Evolutionary conservation across 2,797 vertebrate genomes (phyloP).

Genomic region (Pipistrellus pipistrellus): DNA sequence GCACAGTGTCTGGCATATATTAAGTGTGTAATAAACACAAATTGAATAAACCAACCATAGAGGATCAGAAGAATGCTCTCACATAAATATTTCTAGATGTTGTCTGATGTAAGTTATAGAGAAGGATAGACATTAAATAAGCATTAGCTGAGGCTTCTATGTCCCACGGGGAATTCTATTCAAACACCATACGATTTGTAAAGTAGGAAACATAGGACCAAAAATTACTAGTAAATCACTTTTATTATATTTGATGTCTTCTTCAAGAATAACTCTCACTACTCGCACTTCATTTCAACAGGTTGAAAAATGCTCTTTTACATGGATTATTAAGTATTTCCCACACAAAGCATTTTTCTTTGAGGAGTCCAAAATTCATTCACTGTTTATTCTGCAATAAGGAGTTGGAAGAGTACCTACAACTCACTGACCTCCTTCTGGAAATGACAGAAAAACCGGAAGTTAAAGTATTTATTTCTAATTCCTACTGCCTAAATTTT

Average conservation of each 20-base stretch:
- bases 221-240: slow-evolving; percentile 20
- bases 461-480: slow-evolving; percentile 47
- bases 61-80: slow-evolving; percentile 27
- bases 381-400: slow-evolving; percentile 21
- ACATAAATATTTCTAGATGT: neutral
- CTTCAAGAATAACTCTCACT: slow-evolving; percentile 49
- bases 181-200: slow-evolving; percentile 31
- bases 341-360: slow-evolving; percentile 31
- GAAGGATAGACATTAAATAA: neutral
- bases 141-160: neutral
- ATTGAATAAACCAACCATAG: slow-evolving; percentile 37
- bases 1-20: neutral
- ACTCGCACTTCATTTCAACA: slow-evolving; percentile 22
- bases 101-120: neutral
- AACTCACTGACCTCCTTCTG: slow-evolving; percentile 38
- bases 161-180: neutral
- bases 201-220: slow-evolving; percentile 40
- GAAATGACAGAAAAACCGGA: neutral
- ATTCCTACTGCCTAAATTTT: slow-evolving; percentile 53
- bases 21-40: slow-evolving; percentile 10
- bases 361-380: slow-evolving; percentile 8
- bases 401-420: neutral
- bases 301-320: slow-evolving; percentile 24
- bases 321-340: neutral
- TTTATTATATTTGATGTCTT: slow-evolving; percentile 31